phyloP scores from a whole-genome alignment of 1,140 invertebrate genomes.

The Philopotamus ludificatus region DNA sequence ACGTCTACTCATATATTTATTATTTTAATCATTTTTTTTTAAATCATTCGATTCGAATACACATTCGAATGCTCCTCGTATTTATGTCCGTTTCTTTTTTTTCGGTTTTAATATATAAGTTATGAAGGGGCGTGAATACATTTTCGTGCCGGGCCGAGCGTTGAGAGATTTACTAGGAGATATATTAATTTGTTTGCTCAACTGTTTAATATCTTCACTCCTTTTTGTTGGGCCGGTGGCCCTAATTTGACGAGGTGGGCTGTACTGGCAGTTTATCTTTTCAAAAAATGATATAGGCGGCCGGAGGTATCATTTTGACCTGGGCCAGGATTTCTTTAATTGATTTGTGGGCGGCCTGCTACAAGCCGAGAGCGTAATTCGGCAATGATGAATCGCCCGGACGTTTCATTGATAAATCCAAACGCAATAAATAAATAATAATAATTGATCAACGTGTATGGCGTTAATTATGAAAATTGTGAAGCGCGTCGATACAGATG shows the following conservation, averaged over 20 bases:
- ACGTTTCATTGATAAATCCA: neutral
- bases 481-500: no score
- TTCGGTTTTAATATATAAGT: neutral
- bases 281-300: constrained; percentile 20
- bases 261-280: constrained; percentile 7
- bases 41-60: no score
- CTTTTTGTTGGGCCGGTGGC: constrained; percentile 21
- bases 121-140: neutral
- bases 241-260: constrained; percentile 35
- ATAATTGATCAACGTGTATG: neutral
- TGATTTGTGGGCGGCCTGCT: constrained; percentile 32
- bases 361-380: constrained; percentile 17
- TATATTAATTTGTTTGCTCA: neutral
- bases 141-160: neutral
- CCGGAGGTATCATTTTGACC: neutral
- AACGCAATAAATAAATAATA: neutral
- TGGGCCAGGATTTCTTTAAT: constrained; percentile 31
- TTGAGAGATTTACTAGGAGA: neutral
- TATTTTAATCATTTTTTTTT: no score
- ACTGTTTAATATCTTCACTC: neutral
- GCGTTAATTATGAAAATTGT: no score
- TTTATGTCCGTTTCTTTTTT: neutral
- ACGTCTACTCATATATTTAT: no score
- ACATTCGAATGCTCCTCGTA: no score
- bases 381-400: neutral